Percentiles rank a stretch among this genome's conserved stretches.
Conservation (phyloP, 2,113 vertebrate genomes). For the Nannospalax galili region DNA sequence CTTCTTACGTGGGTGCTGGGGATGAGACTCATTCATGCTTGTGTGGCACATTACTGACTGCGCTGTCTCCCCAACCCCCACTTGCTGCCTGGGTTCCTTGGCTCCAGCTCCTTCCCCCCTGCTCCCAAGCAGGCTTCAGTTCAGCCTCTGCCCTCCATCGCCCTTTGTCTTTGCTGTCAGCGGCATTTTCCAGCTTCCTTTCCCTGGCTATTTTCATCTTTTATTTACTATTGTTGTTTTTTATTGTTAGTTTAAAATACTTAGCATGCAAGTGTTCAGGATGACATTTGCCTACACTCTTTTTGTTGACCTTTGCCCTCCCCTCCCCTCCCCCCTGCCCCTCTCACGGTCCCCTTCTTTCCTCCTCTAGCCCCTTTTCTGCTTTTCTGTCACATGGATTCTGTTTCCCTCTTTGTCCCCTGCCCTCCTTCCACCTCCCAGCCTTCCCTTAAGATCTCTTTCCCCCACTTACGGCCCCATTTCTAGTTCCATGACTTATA, state of each 20-base stretch:
- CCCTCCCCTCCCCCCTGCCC: no score
- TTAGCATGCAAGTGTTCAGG: not conserved
- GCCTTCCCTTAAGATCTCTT: no score
- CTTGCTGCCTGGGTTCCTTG: not conserved
- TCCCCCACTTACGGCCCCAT: no score
- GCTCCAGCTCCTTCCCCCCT: not conserved
- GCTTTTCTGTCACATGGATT: no score
- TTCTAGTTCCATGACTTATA: no score
- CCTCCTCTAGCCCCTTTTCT: no score
- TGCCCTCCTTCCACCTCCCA: no score
- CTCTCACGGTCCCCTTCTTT: accelerated
- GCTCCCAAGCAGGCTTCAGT: not conserved
- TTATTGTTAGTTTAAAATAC: not conserved
- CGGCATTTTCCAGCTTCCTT: conserved; percentile 19
- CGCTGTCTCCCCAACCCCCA: not conserved
- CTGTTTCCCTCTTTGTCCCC: no score
- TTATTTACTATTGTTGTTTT: not conserved
- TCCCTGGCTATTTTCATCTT: not conserved
- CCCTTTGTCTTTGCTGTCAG: not conserved
- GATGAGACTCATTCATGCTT: not conserved
- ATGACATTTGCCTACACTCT: not conserved
- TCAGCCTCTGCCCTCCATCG: not conserved
- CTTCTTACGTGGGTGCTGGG: not conserved
- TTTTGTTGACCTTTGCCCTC: not conserved
- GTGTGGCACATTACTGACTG: not conserved